Conservation (phyloP, 2,113 vertebrate species). For the Peucedramus taeniatus region DNA sequence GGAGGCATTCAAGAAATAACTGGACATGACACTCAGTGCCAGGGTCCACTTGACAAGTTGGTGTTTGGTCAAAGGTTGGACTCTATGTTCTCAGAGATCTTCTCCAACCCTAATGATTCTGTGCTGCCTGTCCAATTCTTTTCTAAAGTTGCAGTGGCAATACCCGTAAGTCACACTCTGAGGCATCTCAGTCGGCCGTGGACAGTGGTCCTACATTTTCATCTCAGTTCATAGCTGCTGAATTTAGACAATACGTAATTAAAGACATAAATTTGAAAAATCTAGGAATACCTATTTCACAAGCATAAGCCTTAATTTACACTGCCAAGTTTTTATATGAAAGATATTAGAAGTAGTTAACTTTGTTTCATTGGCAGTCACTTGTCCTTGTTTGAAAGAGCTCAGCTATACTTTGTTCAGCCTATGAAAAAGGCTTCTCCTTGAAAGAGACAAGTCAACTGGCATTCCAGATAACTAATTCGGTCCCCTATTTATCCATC, state of each 20-base stretch:
- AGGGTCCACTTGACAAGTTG: neutral
- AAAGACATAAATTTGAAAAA: neutral
- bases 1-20: neutral
- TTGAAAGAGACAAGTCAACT: neutral
- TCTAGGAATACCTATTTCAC: neutral
- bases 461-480: neutral
- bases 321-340: neutral
- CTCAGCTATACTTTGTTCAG: neutral
- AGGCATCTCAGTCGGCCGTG: neutral
- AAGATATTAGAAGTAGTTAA: neutral
- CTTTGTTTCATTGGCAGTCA: neutral
- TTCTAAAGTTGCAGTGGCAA: neutral
- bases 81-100: neutral
- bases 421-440: neutral
- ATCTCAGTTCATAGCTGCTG: neutral
- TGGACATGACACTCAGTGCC: neutral
- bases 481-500: neutral
- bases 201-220: neutral
- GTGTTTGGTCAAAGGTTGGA: neutral
- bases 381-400: neutral
- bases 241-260: neutral
- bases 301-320: neutral
- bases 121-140: neutral
- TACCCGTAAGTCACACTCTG: neutral
- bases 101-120: neutral